A percentile compares a stretch with the other conserved stretches of the same genome.
Conservation (phyloP, 2,113 vertebrate species). For the Antigone vipio region DNA sequence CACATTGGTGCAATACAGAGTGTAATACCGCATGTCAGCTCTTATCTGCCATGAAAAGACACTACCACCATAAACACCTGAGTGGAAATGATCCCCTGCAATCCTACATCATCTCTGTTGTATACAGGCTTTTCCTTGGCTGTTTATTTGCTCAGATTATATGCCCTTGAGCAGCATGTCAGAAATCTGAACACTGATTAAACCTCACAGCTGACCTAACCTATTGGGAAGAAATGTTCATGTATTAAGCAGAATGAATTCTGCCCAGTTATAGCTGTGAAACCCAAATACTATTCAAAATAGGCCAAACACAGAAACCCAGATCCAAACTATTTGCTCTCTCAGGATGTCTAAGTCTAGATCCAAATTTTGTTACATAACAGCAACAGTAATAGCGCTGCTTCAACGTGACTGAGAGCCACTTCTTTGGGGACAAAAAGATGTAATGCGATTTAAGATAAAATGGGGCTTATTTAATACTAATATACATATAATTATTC, state of each 20-base stretch:
- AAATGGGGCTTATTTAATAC: neutral
- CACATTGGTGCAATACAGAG: neutral
- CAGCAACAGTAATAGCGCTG: neutral
- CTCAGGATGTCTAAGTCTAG: neutral
- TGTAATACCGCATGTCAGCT: constrained; percentile 18
- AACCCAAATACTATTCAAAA: constrained; percentile 14
- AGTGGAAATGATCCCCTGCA: constrained; percentile 47
- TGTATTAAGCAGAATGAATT: constrained; percentile 3
- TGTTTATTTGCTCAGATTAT: constrained; percentile 48
- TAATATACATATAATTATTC: neutral
- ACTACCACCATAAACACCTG: constrained; percentile 43
- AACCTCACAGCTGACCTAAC: constrained; percentile 61
- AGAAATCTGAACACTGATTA: constrained; percentile 53
- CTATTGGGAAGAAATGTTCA: constrained; percentile 46
- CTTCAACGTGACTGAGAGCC: neutral
- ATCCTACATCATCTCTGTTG: constrained; percentile 26
- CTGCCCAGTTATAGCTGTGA: neutral
- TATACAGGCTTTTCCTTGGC: constrained; percentile 15
- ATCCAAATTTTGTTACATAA: neutral
- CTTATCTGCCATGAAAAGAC: constrained; percentile 54
- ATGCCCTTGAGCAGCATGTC: constrained; percentile 37
- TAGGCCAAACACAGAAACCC: neutral
- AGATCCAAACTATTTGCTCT: neutral
- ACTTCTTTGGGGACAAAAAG: neutral
- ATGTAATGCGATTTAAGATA: neutral